Conservation (phyloP, 2,888 invertebrate species). For the Drosophila anomelani region DNA sequence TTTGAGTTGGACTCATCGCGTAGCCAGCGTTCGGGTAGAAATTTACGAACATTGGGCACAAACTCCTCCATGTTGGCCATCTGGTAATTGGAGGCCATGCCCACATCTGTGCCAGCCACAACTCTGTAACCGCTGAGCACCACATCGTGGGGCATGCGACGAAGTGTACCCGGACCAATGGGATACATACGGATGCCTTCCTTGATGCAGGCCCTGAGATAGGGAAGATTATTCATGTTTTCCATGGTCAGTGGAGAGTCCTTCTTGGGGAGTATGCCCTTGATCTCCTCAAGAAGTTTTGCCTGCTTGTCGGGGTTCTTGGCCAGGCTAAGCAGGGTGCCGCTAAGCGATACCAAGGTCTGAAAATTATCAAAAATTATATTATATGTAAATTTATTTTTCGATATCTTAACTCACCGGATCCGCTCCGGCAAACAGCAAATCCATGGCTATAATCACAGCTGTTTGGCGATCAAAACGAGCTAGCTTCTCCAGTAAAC, state of each 20-base stretch:
- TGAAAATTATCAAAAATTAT: not conserved
- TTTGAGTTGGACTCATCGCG: conserved; percentile 66
- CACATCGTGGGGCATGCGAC: conserved; percentile 86
- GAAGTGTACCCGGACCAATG: conserved; percentile 86
- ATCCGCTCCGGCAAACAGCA: conserved; percentile 90
- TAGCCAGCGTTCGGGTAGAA: conserved; percentile 91
- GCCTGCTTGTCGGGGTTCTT: conserved; percentile 88
- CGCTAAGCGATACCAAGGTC: conserved; percentile 85
- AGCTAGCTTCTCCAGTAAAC: conserved; percentile 88
- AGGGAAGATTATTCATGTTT: conserved; percentile 86
- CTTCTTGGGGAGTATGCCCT: conserved; percentile 84
- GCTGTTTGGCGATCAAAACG: conserved; percentile 87
- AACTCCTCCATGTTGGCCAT: conserved; percentile 87
- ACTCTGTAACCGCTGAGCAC: conserved; percentile 88
- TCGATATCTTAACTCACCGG: conserved; percentile 86
- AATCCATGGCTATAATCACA: conserved; percentile 88
- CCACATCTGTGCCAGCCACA: conserved; percentile 88
- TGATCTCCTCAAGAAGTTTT: conserved; percentile 87
- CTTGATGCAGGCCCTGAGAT: conserved; percentile 90
- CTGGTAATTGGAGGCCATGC: conserved; percentile 89
- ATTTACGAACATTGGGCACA: conserved; percentile 87
- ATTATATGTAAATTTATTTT: not conserved
- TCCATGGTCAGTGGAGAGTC: conserved; percentile 84
- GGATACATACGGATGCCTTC: conserved; percentile 89
- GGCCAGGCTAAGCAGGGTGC: conserved; percentile 87